Evolutionary conservation across 2,888 invertebrate species (phyloP), one percentile per base, ranked within the genome.

Genomic region (Pseudococcus viburni): DNA sequence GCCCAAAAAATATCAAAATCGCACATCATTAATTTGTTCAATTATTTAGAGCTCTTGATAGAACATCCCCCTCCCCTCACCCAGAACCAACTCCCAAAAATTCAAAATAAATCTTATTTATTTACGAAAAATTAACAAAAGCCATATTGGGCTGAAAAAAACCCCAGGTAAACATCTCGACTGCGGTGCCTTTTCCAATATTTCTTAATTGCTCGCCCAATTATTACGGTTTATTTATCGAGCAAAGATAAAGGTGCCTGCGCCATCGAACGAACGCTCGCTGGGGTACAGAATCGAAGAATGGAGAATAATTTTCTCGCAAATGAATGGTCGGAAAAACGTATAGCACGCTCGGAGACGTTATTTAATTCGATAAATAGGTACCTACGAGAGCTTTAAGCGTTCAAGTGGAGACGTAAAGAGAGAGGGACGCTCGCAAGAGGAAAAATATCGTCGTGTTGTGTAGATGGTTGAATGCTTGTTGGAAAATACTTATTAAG

Each of bases 401-500:
- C 3, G 15, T 64, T 6, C 19, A 17, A 64, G 48, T 64, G 15
- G n/a, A 19, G 59, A n/a, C 26, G n/a, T 17, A 1, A 17, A 59
- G 59, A 46, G 64, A n/a, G 64, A 22, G 7, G 7, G 64, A 22
- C 17, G 55, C 12, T 6, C 12, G 15, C 26, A 68, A 26, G 12
- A 68, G 22, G 73, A 73, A 73, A 73, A 73, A 73, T 73, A 73
- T 17, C 73, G 73, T 73, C 59, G 68, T 68, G 19, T 68, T 26
- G 68, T 68, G 26, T 68, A 68, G 22, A 26, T 68, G 22, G 68
- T 68, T 26, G 68, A 68, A 73, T 17, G 73, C 33, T 73, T 73
- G 73, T 73, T 73, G 73, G 73, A 73, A 73, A 73, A 83, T 46
- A 46, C 42, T 83, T 83, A 83, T 83, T 83, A 83, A 83, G 80